These are phyloP conservation scores for Etheostoma cragini DNA, from an alignment of 2,113 vertebrate genomes.

Conservation along the genomic window DNA sequence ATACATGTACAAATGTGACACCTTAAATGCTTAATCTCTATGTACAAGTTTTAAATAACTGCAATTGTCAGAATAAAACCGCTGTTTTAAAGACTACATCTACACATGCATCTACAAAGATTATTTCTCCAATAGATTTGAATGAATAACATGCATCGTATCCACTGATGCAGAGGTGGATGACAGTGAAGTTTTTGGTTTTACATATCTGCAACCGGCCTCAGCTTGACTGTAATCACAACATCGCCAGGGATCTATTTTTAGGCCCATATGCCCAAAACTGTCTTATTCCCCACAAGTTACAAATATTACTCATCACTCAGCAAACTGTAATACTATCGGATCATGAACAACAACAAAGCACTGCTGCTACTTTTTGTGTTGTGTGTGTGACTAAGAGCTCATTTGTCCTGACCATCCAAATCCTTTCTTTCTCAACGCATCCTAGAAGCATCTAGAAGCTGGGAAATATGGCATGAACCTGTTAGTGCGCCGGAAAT, in stretches of 20 bases:
- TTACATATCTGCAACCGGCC: constrained; percentile 2
- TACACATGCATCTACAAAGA: background rate
- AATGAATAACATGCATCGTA: background rate
- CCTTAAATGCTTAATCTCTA: background rate
- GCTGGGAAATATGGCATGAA: constrained; percentile 1
- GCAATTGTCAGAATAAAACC: background rate
- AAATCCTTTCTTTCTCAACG: background rate
- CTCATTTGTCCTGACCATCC: background rate
- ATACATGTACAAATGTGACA: background rate
- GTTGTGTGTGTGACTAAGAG: constrained; percentile 27
- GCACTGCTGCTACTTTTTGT: constrained; percentile 1
- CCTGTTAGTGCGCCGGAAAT: constrained; percentile 35
- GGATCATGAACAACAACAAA: constrained; percentile 8
- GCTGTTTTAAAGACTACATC: background rate
- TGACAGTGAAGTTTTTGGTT: background rate
- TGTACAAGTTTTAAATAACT: background rate
- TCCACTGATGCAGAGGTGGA: constrained; percentile 4
- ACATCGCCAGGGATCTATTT: background rate
- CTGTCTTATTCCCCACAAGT: constrained; percentile 1
- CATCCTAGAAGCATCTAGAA: constrained; percentile 51
- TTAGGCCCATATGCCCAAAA: background rate
- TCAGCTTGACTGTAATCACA: background rate
- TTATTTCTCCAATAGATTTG: background rate
- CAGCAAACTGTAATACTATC: constrained; percentile 28
- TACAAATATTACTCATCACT: constrained; percentile 36